Evolutionary conservation across 2,797 vertebrate species (phyloP), one percentile per base, ranked within the genome.

Genomic region (Myiothlypis chrysogaster): DNA sequence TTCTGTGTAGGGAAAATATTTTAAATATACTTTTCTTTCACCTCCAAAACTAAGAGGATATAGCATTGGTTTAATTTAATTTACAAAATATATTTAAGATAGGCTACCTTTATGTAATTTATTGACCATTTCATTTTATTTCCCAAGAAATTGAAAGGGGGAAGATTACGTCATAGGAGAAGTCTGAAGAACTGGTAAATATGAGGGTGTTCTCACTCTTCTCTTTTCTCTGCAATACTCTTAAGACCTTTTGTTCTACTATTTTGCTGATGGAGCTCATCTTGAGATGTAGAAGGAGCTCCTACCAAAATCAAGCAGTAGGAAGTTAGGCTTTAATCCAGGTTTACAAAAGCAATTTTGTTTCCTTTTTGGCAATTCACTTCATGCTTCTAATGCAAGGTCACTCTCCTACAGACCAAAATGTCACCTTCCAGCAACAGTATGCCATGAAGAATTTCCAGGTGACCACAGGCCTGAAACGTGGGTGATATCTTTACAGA

Each of bases 281-380:
- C 47, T 50, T 55, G 32, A 72, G 72, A 69, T 50, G 34, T 72
- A 85, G 61, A 75, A 80, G 49, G 85, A 88, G 16, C 44, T 78
- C 32, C 52, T 81, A 52, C 64, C 88, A 94, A 93, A 80, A 78
- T 46, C 50, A 85, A 95, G 50, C 60, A 73, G 22, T 41, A 85
- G 11, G 49, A 89, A 80, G 28, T 89, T 41, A 49, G 41, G 28
- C 25, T 96, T 95, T 93, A 49, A 32, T 70, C 91, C 75, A 64
- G 25, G 7, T 83, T 87, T 79, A 92, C 63, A 81, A 94, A 60
- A 84, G n/a, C 63, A 84, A 41, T 84, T 96, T 95, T 71, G 6
- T 79, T 90, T 95, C 39, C 18, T 23, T 65, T 87, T 44, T 91
- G 71, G 59, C 70, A 63, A 20, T 85, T 96, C 56, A 34, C 47